phyloP scores from a whole-genome alignment of 2,797 vertebrate genomes.

The Picus viridis region DNA sequence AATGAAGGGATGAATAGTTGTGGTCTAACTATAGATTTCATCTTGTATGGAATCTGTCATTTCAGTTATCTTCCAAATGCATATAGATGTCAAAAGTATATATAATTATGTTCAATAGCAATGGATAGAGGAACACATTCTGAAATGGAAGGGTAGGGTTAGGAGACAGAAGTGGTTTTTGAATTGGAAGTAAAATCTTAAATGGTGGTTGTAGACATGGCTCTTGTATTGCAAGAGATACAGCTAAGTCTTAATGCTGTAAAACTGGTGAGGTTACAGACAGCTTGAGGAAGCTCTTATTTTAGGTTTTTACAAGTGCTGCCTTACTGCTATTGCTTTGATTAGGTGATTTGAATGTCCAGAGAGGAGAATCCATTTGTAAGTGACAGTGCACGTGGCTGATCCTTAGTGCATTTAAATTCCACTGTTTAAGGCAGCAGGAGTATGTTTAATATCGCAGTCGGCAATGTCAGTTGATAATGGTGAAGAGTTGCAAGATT shows the following conservation, averaged over 20 bases:
- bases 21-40: background rate
- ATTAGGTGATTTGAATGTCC: background rate
- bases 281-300: background rate
- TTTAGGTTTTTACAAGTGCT: background rate
- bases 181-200: background rate
- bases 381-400: background rate
- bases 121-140: background rate
- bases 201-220: background rate
- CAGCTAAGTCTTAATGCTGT: background rate
- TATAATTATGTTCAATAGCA: background rate
- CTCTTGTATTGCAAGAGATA: background rate
- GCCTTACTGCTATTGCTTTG: background rate
- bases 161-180: background rate
- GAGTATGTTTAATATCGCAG: background rate
- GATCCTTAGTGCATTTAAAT: background rate
- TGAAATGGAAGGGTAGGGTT: background rate
- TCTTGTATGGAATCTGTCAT: background rate
- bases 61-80: background rate
- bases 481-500: background rate
- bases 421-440: background rate
- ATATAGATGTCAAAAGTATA: background rate
- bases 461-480: background rate
- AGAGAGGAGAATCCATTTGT: background rate
- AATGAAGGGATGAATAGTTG: background rate
- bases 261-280: background rate